Percentiles rank a stretch among this genome's conserved stretches.
Conservation (phyloP, 2,797 vertebrate species). For the Aulostomus chinensis region DNA sequence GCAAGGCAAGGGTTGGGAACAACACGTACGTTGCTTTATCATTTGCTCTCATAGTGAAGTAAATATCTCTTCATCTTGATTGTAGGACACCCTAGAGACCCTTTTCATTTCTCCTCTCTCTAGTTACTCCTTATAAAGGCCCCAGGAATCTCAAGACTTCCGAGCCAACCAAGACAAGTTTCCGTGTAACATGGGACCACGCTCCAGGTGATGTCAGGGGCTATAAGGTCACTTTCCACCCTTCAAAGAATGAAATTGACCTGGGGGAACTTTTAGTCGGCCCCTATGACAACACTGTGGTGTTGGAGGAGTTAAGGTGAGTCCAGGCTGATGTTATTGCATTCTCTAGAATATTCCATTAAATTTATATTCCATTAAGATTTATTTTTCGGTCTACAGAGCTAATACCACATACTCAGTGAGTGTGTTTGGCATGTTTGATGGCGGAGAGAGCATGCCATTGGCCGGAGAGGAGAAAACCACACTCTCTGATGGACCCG, state of each 20-base stretch:
- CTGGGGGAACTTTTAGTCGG: constrained; percentile 89
- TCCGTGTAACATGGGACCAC: constrained; percentile 95
- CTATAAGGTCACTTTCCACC: constrained; percentile 95
- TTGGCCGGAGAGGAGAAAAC: constrained; percentile 96
- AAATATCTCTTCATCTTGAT: not conserved
- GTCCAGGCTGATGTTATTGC: too few species aligned
- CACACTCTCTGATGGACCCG: constrained; percentile 88
- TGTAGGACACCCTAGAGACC: not conserved
- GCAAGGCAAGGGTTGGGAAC: constrained; percentile 92
- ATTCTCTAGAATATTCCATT: too few species aligned
- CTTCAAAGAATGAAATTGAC: constrained; percentile 82
- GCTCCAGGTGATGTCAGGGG: constrained; percentile 92
- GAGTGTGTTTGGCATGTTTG: constrained; percentile 96
- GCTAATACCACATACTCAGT: constrained; percentile 95
- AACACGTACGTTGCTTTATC: constrained; percentile 83
- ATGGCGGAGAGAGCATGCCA: constrained; percentile 93
- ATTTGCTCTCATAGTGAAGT: not conserved
- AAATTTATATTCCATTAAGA: too few species aligned
- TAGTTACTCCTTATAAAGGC: constrained; percentile 91
- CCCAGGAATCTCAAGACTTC: constrained; percentile 96
- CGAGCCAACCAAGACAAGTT: constrained; percentile 93
- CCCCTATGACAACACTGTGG: constrained; percentile 96
- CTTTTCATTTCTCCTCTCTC: constrained; percentile 1
- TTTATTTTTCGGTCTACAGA: constrained; percentile 71
- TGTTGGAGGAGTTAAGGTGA: constrained; percentile 96